phyloP scores from a whole-genome alignment of 2,113 vertebrate genomes.

The Chionomys nivalis region DNA sequence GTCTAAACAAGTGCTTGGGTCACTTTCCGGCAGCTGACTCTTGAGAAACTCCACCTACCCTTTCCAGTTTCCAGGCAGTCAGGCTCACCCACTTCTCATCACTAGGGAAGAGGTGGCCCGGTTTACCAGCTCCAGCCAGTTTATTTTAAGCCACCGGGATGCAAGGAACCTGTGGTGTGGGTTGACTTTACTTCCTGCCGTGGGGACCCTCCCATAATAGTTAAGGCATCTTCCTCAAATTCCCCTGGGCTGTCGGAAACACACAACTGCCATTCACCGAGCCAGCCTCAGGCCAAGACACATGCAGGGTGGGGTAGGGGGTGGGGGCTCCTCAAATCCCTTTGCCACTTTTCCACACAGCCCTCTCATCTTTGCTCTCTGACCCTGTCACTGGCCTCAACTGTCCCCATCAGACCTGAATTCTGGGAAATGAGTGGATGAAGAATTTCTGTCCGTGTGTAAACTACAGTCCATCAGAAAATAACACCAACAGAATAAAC shows the following conservation, averaged over 20 bases:
- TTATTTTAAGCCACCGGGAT: neutral
- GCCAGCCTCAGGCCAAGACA: neutral
- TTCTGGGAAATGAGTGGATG: neutral
- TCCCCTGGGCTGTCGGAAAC: neutral
- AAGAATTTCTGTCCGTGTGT: neutral
- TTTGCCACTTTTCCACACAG: neutral
- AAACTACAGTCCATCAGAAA: neutral
- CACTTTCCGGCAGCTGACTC: neutral
- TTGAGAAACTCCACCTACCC: neutral
- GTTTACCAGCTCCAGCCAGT: neutral
- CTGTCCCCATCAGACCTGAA: neutral
- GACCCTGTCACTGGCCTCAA: neutral
- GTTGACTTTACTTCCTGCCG: neutral
- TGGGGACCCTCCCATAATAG: neutral
- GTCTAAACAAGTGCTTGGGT: neutral
- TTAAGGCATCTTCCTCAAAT: neutral
- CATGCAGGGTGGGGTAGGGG: neutral
- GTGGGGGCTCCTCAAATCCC: neutral
- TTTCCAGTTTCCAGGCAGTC: neutral
- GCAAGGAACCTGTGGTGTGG: neutral
- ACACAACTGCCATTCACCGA: neutral
- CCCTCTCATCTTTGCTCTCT: neutral
- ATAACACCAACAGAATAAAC: constrained; percentile 20
- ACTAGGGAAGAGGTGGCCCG: neutral
- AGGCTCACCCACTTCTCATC: neutral